These are phyloP conservation scores for Morelia viridis DNA, from an alignment of 2,797 vertebrate genomes.

Conservation along the genomic window DNA sequence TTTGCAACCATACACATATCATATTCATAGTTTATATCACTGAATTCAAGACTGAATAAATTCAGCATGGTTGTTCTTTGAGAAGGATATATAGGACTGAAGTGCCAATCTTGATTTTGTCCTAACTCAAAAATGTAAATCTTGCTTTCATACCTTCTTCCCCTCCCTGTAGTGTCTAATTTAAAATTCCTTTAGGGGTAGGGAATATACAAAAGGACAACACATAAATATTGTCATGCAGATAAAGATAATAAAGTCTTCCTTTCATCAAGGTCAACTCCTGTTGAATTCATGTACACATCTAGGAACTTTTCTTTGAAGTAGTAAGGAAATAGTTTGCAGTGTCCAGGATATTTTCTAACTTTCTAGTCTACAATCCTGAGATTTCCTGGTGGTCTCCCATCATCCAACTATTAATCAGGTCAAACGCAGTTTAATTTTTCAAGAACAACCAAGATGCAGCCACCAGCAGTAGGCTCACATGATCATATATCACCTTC, in stretches of 20 bases:
- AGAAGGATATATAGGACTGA: neutral
- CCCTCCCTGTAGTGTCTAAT: neutral
- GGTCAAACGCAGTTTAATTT: neutral
- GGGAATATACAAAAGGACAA: slow-evolving; percentile 25
- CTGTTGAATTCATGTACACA: no score
- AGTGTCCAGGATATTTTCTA: no score
- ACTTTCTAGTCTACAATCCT: no score
- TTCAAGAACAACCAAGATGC: neutral
- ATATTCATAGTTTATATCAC: neutral
- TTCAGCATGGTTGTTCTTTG: neutral
- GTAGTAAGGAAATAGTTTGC: no score
- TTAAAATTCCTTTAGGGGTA: slow-evolving; percentile 3
- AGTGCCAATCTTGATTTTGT: neutral
- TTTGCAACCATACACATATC: neutral
- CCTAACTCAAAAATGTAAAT: neutral
- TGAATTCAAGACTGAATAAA: neutral
- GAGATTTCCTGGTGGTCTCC: neutral
- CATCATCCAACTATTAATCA: neutral
- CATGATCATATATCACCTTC: neutral
- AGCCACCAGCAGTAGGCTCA: neutral
- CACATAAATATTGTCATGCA: slow-evolving; percentile 4
- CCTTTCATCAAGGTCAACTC: no score
- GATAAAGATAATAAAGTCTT: no score
- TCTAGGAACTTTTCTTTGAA: no score
- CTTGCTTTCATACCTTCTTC: neutral